Conservation (phyloP, 2,113 vertebrate genomes). For the Gallinago jamesoni region DNA sequence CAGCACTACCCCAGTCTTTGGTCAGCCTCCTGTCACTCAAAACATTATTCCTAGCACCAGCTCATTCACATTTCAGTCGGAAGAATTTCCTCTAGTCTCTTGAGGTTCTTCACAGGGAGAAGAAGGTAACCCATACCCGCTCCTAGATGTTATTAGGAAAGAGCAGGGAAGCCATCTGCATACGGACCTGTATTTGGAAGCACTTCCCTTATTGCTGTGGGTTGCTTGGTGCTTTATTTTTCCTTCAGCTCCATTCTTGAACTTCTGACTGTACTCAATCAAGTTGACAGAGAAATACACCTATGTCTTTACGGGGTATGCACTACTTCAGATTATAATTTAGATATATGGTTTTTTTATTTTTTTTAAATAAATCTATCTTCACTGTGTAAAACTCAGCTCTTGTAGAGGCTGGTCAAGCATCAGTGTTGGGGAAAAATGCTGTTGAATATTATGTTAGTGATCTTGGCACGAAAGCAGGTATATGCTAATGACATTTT, state of each 20-base stretch:
- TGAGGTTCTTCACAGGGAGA: background rate
- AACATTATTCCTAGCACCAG: background rate
- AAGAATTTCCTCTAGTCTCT: background rate
- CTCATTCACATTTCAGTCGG: background rate
- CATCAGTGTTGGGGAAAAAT: background rate
- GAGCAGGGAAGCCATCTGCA: background rate
- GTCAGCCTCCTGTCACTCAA: background rate
- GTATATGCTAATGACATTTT: background rate
- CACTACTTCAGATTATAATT: background rate
- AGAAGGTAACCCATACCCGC: background rate
- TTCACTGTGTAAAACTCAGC: background rate
- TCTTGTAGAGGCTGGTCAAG: background rate
- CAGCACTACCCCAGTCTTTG: background rate
- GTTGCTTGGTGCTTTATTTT: background rate
- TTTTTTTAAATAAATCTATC: background rate
- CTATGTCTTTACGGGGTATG: background rate
- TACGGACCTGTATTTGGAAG: background rate
- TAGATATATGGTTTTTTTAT: background rate
- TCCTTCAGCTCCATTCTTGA: background rate
- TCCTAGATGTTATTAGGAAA: background rate
- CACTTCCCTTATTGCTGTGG: background rate
- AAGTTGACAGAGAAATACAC: background rate
- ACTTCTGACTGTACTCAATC: background rate
- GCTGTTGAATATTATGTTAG: background rate
- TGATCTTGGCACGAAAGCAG: background rate